These are phyloP conservation scores for Acanthaster planci DNA, from an alignment of 35 echinoderm and acorn worm genomes.

Conservation along the genomic window DNA sequence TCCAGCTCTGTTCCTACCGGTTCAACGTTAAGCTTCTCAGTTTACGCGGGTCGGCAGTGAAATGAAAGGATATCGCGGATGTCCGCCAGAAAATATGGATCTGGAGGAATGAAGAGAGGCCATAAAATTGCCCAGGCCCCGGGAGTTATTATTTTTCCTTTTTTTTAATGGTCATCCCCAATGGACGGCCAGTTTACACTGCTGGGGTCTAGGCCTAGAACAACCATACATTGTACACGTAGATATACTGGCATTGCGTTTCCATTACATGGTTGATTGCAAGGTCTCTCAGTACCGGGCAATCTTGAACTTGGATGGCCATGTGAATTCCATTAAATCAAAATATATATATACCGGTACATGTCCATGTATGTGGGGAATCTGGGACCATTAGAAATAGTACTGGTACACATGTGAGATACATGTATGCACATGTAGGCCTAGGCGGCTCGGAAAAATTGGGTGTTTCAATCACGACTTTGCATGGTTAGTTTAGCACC, in stretches of 20 bases:
- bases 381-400: no score
- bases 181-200: neutral
- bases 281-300: neutral
- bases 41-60: neutral
- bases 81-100: conserved; percentile 19
- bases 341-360: no score
- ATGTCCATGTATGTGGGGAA: no score
- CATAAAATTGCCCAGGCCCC: neutral
- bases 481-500: no score
- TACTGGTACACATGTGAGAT: no score
- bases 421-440: no score
- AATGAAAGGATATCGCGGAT: conserved; percentile 14
- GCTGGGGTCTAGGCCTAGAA: neutral
- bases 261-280: neutral
- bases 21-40: neutral
- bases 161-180: conserved; percentile 10
- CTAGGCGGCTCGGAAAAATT: no score
- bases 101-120: neutral
- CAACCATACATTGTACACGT: no score
- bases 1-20: neutral
- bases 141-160: neutral
- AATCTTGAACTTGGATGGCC: neutral
- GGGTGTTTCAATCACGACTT: no score
- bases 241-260: conserved; percentile 9
- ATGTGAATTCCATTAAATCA: no score